A percentile compares a stretch with the other conserved stretches of the same genome.
Evolutionary conservation across 1,140 invertebrate species (phyloP).

Genomic region (Drosophila rhopaloa): DNA sequence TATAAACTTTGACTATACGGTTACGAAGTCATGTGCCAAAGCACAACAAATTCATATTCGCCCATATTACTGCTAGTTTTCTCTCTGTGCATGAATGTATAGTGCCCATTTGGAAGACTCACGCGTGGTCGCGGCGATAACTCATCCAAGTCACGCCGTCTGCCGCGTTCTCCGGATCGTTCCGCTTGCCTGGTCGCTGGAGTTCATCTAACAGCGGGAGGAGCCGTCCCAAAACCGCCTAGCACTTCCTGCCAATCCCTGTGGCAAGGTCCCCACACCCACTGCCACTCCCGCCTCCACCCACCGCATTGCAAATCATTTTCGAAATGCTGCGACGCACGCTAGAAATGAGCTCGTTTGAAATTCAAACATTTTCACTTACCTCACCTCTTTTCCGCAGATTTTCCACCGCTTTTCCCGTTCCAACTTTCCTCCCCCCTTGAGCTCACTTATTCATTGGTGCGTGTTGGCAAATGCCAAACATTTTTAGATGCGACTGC

Average conservation of each 20-base stretch:
- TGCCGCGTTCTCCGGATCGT: slow-evolving; percentile 61
- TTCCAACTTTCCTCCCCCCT: background rate
- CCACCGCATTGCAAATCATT: slow-evolving; percentile 69
- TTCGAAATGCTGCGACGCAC: slow-evolving; percentile 76
- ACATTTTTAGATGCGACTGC: slow-evolving; percentile 81
- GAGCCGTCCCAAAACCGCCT: slow-evolving; percentile 44
- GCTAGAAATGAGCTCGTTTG: slow-evolving; percentile 78
- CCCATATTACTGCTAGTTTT: background rate
- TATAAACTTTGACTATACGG: too few species aligned
- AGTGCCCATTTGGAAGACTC: slow-evolving; percentile 44
- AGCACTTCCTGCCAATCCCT: slow-evolving; percentile 64
- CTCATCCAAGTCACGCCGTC: slow-evolving; percentile 76
- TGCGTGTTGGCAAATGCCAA: slow-evolving; percentile 81
- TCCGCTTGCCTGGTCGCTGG: slow-evolving; percentile 50
- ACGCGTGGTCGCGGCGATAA: slow-evolving; percentile 71
- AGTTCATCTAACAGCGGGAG: slow-evolving; percentile 63
- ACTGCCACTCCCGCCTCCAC: slow-evolving; percentile 6
- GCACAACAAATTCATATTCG: background rate
- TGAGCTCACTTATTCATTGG: slow-evolving; percentile 66
- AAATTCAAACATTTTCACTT: slow-evolving; percentile 73
- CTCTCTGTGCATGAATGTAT: slow-evolving; percentile 14
- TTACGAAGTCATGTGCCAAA: too few species aligned
- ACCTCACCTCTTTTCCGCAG: slow-evolving; percentile 22
- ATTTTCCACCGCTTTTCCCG: background rate
- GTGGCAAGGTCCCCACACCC: background rate